Evolutionary conservation across 2,113 vertebrate species (phyloP).

Genomic region (Prinia subflava): DNA sequence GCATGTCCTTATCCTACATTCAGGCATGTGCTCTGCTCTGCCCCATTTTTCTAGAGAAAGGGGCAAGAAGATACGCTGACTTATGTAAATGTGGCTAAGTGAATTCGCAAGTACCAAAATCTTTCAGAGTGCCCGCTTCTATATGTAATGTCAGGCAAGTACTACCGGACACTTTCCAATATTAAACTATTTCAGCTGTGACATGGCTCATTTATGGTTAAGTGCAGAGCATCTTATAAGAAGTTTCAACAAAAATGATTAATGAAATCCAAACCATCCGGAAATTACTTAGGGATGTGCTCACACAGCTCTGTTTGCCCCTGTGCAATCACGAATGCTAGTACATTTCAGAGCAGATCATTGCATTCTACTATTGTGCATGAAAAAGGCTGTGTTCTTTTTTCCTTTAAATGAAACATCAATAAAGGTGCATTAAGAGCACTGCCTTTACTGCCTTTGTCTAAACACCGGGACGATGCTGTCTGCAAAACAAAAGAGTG

Average conservation of each 20-base stretch:
- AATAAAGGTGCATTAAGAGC: neutral
- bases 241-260: neutral
- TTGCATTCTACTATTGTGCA: neutral
- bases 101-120: neutral
- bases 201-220: neutral
- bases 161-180: neutral
- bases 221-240: rapidly evolving
- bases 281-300: neutral
- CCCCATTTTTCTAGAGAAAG: neutral
- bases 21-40: neutral
- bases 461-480: neutral
- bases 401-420: neutral
- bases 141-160: neutral
- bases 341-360: neutral
- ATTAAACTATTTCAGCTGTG: neutral
- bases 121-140: neutral
- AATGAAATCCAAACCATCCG: neutral
- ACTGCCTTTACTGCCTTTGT: neutral
- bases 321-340: neutral
- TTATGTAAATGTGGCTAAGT: rapidly evolving
- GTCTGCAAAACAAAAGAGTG: neutral
- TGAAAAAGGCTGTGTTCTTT: neutral
- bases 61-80: neutral
- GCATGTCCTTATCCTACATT: neutral
- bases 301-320: neutral